Percentiles rank a stretch among this genome's conserved stretches.
These are phyloP conservation scores for Oostethus manadensis DNA, from an alignment of 2,113 vertebrate species.

Conservation along the genomic window DNA sequence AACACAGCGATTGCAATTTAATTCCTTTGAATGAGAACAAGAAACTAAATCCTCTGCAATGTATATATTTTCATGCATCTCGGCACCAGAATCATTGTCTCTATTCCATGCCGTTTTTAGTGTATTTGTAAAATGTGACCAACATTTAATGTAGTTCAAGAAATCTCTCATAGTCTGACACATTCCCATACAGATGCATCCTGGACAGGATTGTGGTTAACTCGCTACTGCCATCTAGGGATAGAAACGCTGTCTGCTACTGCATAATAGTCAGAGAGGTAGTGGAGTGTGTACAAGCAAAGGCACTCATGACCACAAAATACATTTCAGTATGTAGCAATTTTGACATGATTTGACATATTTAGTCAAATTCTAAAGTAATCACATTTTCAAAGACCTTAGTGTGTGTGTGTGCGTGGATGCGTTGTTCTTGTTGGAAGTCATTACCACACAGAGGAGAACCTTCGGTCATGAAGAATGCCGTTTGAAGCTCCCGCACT, in stretches of 20 bases:
- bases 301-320: no score
- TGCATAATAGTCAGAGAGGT: conserved; percentile 7
- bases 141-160: conserved; percentile 41
- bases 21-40: conserved; percentile 45
- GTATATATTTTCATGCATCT: conserved; percentile 51
- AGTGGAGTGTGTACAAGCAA: background rate
- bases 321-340: no score
- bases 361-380: no score
- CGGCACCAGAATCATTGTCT: conserved; percentile 3
- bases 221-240: conserved; percentile 81
- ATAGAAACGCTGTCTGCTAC: conserved; percentile 25
- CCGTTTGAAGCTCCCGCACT: no score
- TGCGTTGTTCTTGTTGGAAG: no score
- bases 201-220: conserved; percentile 30
- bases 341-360: no score
- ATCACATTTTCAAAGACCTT: no score
- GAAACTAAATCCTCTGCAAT: conserved; percentile 15
- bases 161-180: conserved; percentile 39
- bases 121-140: conserved; percentile 40
- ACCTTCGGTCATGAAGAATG: no score
- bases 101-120: conserved; percentile 17
- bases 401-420: no score
- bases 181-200: conserved; percentile 19
- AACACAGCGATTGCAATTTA: conserved; percentile 62
- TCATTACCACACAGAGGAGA: no score